phyloP scores from a whole-genome alignment of 2,113 vertebrate species.

The Mobula hypostoma region DNA sequence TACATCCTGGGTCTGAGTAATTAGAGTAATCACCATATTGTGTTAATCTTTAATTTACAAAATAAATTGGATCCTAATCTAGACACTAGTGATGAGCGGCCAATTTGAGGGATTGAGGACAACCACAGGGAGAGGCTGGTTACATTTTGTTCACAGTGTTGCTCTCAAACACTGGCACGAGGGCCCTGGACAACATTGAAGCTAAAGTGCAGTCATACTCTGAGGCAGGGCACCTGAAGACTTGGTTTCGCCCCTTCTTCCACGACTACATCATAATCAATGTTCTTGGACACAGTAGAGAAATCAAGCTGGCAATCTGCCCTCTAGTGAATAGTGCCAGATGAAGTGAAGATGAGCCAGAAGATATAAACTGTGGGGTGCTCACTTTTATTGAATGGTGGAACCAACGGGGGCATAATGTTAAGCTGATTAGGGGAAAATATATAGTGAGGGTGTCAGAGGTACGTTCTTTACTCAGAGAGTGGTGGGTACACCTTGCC shows the following conservation, averaged over 20 bases:
- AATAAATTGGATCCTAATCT: background rate
- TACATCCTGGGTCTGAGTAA: background rate
- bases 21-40: background rate
- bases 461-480: no score
- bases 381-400: background rate
- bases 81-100: background rate
- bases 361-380: background rate
- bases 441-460: no score
- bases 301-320: background rate
- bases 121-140: background rate
- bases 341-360: background rate
- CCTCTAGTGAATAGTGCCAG: background rate
- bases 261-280: background rate
- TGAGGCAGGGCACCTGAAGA: no score
- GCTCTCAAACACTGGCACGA: background rate
- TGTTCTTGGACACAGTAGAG: no score
- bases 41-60: constrained; percentile 11
- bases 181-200: background rate
- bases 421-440: no score
- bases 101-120: background rate
- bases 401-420: no score
- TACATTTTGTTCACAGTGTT: background rate
- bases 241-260: background rate
- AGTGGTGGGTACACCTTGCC: no score
- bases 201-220: background rate